A percentile compares a stretch with the other conserved stretches of the same genome.
Evolutionary conservation across 2,888 invertebrate genomes (phyloP).

Genomic region (Eumacrocentrus americanus): DNA sequence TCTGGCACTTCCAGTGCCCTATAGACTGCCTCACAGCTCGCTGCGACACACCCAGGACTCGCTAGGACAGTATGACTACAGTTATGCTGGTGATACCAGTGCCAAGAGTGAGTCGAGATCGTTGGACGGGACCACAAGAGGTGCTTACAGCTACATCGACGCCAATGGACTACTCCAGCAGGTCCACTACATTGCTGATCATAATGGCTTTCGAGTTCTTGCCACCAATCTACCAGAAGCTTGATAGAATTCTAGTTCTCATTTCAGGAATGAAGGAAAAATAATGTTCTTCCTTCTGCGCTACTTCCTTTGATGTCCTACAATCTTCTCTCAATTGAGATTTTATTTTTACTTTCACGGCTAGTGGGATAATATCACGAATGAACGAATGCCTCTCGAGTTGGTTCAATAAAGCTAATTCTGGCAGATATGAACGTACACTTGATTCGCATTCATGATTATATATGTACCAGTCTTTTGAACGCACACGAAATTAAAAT

Average conservation of each 20-base stretch:
- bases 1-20: slow-evolving; percentile 48
- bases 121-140: slow-evolving; percentile 69
- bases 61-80: slow-evolving; percentile 67
- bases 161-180: slow-evolving; percentile 70
- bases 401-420: slow-evolving; percentile 39
- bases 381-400: slow-evolving; percentile 49
- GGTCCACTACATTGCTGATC: slow-evolving; percentile 70
- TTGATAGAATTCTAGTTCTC: slow-evolving; percentile 23
- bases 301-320: neutral
- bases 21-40: slow-evolving; percentile 51
- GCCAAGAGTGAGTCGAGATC: slow-evolving; percentile 69
- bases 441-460: slow-evolving; percentile 49
- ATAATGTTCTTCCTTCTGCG: neutral
- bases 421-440: slow-evolving; percentile 31
- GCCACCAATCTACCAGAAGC: slow-evolving; percentile 70
- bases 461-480: neutral
- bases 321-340: too few relatives aligned
- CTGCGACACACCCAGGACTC: slow-evolving; percentile 66
- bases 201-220: slow-evolving; percentile 70
- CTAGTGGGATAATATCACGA: slow-evolving; percentile 9
- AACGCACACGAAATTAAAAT: neutral
- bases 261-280: neutral
- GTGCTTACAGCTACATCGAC: slow-evolving; percentile 74
- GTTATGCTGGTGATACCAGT: slow-evolving; percentile 70
- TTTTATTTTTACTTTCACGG: neutral